Percentiles rank a stretch among this genome's conserved stretches.
Evolutionary conservation across 2,113 vertebrate species (phyloP).

Genomic region (Cyrtonyx montezumae): DNA sequence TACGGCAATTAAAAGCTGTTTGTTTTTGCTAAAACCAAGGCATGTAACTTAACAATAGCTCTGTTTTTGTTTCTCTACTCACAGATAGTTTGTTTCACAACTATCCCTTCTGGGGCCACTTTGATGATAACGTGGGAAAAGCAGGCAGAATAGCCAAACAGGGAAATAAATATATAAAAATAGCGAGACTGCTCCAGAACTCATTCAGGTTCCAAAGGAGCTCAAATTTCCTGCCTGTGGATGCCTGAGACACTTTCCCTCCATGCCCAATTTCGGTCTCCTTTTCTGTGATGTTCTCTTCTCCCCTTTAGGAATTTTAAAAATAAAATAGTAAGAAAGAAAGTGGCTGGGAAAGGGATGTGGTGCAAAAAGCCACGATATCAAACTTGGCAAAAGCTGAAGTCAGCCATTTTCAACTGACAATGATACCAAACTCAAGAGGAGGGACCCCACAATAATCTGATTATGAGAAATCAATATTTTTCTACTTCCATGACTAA

Average conservation of each 20-base stretch:
- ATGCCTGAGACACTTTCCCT: conserved; percentile 53
- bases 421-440: background rate
- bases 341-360: background rate
- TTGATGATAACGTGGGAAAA: conserved; percentile 68
- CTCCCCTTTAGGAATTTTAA: background rate
- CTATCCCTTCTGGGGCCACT: conserved; percentile 46
- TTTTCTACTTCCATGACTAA: background rate
- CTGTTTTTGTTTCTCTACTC: background rate
- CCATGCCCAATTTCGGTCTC: conserved; percentile 3
- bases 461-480: background rate
- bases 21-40: background rate
- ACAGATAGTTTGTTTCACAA: conserved; percentile 2
- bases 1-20: background rate
- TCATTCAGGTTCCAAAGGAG: conserved; percentile 56
- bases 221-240: conserved; percentile 10
- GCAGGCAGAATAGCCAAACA: background rate
- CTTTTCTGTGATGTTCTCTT: background rate
- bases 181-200: conserved; percentile 21
- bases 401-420: background rate
- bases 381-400: background rate
- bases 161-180: conserved; percentile 62
- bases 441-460: background rate
- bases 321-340: background rate
- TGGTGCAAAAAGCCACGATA: background rate
- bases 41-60: conserved; percentile 5